Conservation (phyloP, 2,888 invertebrate genomes). For the Podotricha telesiphe region DNA sequence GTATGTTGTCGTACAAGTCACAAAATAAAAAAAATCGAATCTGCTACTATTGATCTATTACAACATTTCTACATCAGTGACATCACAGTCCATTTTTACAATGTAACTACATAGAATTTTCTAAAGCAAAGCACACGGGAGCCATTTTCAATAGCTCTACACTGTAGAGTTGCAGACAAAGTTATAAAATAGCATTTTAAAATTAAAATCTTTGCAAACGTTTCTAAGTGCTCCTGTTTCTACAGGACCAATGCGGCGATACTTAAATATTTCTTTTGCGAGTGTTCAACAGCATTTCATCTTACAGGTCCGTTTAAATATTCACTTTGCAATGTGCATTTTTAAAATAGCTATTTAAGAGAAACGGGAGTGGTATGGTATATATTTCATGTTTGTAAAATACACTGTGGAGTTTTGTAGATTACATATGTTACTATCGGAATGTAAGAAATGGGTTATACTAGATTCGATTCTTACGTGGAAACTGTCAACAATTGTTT, state of each 20-base stretch:
- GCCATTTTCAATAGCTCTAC: neutral
- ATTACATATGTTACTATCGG: neutral
- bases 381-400: slow-evolving; percentile 8
- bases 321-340: slow-evolving; percentile 34
- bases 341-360: slow-evolving; percentile 33
- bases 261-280: slow-evolving; percentile 22
- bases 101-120: too few species aligned
- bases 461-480: too few species aligned
- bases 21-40: too few species aligned
- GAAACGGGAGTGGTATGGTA: slow-evolving; percentile 12
- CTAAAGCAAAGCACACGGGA: neutral
- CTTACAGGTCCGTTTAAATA: slow-evolving; percentile 27
- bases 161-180: neutral
- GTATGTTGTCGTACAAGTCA: too few species aligned
- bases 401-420: neutral
- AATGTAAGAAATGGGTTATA: too few species aligned
- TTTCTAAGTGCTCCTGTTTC: slow-evolving; percentile 2
- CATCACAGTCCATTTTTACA: too few species aligned
- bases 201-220: slow-evolving; percentile 18
- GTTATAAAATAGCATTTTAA: slow-evolving; percentile 18
- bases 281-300: slow-evolving; percentile 18
- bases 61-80: too few species aligned
- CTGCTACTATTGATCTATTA: too few species aligned
- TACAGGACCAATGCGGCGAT: slow-evolving; percentile 17
- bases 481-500: too few species aligned